These are phyloP conservation scores for Drosophila monieri DNA, from an alignment of 2,888 invertebrate genomes.

Conservation along the genomic window DNA sequence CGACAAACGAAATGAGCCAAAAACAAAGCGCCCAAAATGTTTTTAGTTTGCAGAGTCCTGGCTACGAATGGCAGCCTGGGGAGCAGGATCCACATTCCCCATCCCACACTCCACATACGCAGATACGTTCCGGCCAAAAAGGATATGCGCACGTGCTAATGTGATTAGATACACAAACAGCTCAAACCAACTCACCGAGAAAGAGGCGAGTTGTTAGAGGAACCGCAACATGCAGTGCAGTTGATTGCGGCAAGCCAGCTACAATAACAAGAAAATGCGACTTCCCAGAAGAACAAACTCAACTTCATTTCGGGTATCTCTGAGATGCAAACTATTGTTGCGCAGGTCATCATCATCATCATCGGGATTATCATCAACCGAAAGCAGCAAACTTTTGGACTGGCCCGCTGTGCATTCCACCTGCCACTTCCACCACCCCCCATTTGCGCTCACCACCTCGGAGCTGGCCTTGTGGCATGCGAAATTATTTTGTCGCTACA, in stretches of 20 bases:
- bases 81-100: conserved; percentile 37
- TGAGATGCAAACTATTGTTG: conserved; percentile 75
- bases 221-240: conserved; percentile 80
- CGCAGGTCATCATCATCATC: conserved; percentile 63
- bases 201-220: conserved; percentile 46
- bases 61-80: conserved; percentile 62
- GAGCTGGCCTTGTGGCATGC: conserved; percentile 40
- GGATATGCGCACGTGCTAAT: conserved; percentile 78
- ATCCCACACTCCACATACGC: conserved; percentile 1
- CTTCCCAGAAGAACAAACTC: conserved; percentile 14
- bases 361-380: conserved; percentile 23
- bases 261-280: conserved; percentile 35
- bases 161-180: conserved; percentile 72
- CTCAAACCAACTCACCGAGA: not conserved
- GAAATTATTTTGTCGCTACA: conserved; percentile 64
- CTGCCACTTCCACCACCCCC: not conserved
- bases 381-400: conserved; percentile 51
- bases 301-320: conserved; percentile 54
- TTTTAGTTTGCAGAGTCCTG: conserved; percentile 61
- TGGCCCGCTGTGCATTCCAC: conserved; percentile 48
- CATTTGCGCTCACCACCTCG: not conserved
- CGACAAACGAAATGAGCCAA: conserved; percentile 76
- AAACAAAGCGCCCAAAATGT: conserved; percentile 77
- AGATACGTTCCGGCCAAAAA: conserved; percentile 44
- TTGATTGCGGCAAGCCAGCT: conserved; percentile 73